Base-by-base conservation (phyloP, 1,140 invertebrate genomes). In the Drosophila sucinea region DNA sequence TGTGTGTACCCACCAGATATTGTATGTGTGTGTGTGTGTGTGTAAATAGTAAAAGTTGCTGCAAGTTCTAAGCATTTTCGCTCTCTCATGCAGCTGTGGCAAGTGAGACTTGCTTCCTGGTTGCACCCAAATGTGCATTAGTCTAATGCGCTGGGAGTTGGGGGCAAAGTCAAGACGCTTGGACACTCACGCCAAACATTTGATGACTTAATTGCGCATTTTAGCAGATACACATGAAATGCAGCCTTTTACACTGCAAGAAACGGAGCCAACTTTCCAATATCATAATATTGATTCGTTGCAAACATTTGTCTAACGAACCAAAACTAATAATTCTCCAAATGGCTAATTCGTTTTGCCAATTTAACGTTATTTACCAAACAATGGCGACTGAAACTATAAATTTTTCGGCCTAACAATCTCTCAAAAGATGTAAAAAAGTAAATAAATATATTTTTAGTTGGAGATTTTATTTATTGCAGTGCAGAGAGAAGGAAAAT, bases 141-240 rank as follows among this genome's bases (percentile, higher is more conserved):
- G 78, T 77, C 83, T 85, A 82, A 87, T 85, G 82, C 79, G 61
- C 17, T 17, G 17, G 17, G 17, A 17, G 17, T 67, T 69, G 23
- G 44, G 33, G 60, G 73, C 60, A 33, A 54, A 62, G 75, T 71
- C 75, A 70, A 81, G 76, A 73, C 74, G 65, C 81, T 81, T 68
- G 82, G 74, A 71, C 74, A 81, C 68, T 77, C 61, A 17, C 61
- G 75, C 75, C 74, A 77, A 77, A 77, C 82, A 66, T 86, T 82
- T 86, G 83, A 87, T 87, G 79, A 80, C 84, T 87, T 87, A 89
- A 87, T 87, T 87, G 83, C 79, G 76, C 83, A 83, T 87, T 83
- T 89, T 87, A 83, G 73, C 83, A 81, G 70, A 71, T 70, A 77
- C 70, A 68, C 60, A 61, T 73, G 75, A 77, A 27, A 77, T 77